A percentile compares a stretch with the other conserved stretches of the same genome.
Evolutionary conservation across 2,888 invertebrate genomes (phyloP).

Genomic region (Julus scandinavius): DNA sequence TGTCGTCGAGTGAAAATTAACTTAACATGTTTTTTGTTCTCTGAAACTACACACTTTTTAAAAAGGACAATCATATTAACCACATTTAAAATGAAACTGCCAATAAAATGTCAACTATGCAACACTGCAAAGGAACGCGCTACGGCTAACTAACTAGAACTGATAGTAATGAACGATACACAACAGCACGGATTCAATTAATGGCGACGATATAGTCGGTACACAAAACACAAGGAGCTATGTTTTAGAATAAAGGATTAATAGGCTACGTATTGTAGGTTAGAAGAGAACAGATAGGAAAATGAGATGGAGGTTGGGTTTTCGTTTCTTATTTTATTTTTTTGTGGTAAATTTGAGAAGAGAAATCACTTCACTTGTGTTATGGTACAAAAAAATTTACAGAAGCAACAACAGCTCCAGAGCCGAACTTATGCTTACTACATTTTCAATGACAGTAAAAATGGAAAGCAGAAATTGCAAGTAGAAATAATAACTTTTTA

Average conservation of each 20-base stretch:
- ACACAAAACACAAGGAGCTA: conserved; percentile 44
- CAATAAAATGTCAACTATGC: conserved; percentile 46
- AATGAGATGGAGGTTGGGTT: background rate
- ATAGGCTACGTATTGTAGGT: background rate
- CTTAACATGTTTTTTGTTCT: conserved; percentile 45
- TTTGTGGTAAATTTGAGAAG: background rate
- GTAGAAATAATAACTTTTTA: conserved; percentile 57
- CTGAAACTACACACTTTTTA: conserved; percentile 52
- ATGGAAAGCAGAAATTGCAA: conserved; percentile 58
- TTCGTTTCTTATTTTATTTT: background rate
- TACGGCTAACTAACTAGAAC: background rate
- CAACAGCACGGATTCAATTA: conserved; percentile 37
- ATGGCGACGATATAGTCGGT: conserved; percentile 33
- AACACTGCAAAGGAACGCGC: conserved; percentile 24
- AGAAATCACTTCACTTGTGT: conserved; percentile 49
- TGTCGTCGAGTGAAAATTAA: conserved; percentile 25
- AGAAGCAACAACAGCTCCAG: conserved; percentile 56
- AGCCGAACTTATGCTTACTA: conserved; percentile 52
- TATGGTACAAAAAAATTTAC: conserved; percentile 55
- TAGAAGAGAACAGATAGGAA: background rate
- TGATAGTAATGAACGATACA: conserved; percentile 46
- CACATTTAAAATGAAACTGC: conserved; percentile 51
- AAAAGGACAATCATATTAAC: conserved; percentile 47
- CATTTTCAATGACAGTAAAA: conserved; percentile 57
- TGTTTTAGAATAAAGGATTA: conserved; percentile 26